Conservation (phyloP, 2,113 vertebrate genomes). For the Gracilinanus agilis region DNA sequence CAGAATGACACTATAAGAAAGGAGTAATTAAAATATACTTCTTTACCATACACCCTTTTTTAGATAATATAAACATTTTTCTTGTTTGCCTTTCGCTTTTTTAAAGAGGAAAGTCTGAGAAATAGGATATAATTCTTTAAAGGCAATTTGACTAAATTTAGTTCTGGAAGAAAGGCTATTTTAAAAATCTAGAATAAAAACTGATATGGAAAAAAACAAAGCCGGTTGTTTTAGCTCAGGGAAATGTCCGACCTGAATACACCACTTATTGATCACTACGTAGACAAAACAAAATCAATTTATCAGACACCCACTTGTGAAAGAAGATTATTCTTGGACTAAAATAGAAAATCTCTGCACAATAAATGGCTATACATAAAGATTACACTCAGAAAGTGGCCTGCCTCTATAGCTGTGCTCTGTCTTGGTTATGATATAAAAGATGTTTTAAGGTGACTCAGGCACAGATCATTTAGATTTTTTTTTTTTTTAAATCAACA, state of each 20-base stretch:
- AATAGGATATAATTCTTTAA: slow-evolving; percentile 34
- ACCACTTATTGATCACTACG: neutral
- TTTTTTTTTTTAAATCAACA: neutral
- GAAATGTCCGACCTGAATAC: neutral
- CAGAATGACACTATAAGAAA: neutral
- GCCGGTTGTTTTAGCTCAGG: neutral
- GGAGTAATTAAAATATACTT: neutral
- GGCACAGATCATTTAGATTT: neutral
- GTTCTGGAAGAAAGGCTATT: slow-evolving; percentile 13
- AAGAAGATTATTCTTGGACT: neutral
- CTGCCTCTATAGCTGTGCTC: neutral
- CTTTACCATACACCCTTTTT: neutral
- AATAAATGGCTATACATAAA: neutral
- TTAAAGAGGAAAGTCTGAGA: neutral
- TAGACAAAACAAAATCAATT: neutral
- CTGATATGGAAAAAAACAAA: neutral
- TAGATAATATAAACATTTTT: too few species aligned
- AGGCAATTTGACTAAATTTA: slow-evolving; percentile 7
- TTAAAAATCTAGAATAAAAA: slow-evolving; percentile 40
- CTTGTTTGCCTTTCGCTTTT: neutral
- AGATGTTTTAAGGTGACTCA: neutral
- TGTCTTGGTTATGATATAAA: neutral
- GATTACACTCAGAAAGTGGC: neutral
- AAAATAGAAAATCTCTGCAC: neutral
- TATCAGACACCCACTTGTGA: neutral